A percentile compares a stretch with the other conserved stretches of the same genome.
These are phyloP conservation scores for Heliconius sara DNA, from an alignment of 2,888 invertebrate genomes.

Conservation along the genomic window DNA sequence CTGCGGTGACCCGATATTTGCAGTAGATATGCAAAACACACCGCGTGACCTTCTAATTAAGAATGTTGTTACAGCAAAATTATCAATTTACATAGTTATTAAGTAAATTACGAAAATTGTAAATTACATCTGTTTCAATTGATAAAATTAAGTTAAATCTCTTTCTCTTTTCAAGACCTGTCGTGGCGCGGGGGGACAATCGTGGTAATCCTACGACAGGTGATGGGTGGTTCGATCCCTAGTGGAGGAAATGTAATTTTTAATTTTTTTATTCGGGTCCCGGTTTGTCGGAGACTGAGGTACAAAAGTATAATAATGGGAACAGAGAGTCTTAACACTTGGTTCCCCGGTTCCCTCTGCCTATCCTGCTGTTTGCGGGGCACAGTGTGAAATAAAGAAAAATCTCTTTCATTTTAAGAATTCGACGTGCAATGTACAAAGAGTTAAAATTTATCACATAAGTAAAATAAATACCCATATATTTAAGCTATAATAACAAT, in stretches of 20 bases:
- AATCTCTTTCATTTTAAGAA: too few relatives aligned
- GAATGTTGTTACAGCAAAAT: too few relatives aligned
- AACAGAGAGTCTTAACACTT: background rate
- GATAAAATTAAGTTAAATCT: too few relatives aligned
- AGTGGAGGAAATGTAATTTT: background rate
- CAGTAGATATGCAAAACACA: background rate
- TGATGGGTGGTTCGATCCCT: background rate
- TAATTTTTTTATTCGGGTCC: background rate
- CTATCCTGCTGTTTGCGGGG: too few relatives aligned
- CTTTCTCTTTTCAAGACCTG: too few relatives aligned
- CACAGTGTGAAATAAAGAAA: too few relatives aligned
- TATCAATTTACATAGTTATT: too few relatives aligned
- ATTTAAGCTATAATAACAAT: background rate
- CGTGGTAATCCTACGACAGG: background rate
- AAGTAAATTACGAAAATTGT: too few relatives aligned
- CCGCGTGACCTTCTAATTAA: background rate
- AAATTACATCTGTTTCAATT: too few relatives aligned
- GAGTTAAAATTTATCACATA: background rate
- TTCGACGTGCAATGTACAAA: too few relatives aligned
- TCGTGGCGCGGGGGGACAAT: background rate
- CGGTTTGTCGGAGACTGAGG: background rate
- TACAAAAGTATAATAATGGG: background rate
- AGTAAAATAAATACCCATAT: background rate
- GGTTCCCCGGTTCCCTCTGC: background rate
- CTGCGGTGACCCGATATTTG: slow-evolving; percentile 35